Evolutionary conservation across 2,113 vertebrate species (phyloP).

Genomic region (Pelecanus crispus): DNA sequence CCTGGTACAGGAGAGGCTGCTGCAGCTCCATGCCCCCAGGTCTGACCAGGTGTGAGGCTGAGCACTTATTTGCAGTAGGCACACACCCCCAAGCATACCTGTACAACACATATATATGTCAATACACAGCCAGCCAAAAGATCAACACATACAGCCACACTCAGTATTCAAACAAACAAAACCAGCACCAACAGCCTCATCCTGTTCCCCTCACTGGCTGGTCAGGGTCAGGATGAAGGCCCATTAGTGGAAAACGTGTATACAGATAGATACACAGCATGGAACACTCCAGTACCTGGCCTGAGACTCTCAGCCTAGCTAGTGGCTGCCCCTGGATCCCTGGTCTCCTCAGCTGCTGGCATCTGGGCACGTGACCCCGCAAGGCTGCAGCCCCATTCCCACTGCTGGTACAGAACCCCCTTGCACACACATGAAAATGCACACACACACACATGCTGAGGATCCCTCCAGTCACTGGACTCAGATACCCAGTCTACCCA

Average conservation of each 20-base stretch:
- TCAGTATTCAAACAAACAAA: neutral
- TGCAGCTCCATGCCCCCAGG: neutral
- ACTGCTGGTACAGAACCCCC: neutral
- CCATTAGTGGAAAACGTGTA: neutral
- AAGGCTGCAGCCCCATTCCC: neutral
- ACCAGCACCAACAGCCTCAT: neutral
- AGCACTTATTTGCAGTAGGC: too few species aligned
- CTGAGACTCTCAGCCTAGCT: neutral
- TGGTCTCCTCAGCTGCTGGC: neutral
- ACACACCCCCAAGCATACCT: too few species aligned
- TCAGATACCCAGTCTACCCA: neutral
- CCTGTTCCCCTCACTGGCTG: neutral
- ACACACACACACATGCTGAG: neutral
- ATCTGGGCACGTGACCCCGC: rapidly evolving
- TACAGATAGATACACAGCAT: neutral
- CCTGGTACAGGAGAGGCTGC: neutral
- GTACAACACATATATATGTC: neutral
- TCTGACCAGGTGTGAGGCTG: neutral
- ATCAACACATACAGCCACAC: neutral
- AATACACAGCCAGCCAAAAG: neutral
- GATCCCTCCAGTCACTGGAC: neutral
- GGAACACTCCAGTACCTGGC: neutral
- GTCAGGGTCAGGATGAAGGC: neutral
- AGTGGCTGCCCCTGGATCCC: neutral
- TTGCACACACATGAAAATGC: neutral